Evolutionary conservation across 2,113 vertebrate species (phyloP).

Genomic region (Raja brachyura): DNA sequence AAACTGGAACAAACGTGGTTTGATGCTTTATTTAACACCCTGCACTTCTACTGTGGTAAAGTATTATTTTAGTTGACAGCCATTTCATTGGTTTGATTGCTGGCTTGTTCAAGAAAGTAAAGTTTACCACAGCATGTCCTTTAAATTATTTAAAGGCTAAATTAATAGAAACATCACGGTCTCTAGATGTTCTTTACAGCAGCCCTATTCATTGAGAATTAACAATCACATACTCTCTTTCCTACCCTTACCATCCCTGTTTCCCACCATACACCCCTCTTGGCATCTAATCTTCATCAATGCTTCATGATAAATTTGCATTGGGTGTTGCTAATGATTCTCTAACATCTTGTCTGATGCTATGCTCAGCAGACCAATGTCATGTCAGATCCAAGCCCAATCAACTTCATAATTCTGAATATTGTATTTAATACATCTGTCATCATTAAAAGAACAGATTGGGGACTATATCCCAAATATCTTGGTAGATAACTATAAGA

Average conservation of each 20-base stretch:
- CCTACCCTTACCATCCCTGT: no score
- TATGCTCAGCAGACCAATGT: not conserved
- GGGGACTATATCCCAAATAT: not conserved
- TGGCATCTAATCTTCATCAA: not conserved
- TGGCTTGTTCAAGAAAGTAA: not conserved
- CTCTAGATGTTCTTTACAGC: not conserved
- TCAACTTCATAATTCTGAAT: not conserved
- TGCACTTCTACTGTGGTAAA: not conserved
- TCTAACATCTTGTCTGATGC: not conserved
- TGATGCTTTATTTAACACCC: not conserved
- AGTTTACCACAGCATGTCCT: not conserved
- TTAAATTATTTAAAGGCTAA: not conserved
- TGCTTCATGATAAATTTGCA: not conserved
- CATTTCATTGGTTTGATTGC: not conserved
- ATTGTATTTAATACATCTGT: not conserved
- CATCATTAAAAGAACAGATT: not conserved
- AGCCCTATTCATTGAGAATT: not conserved
- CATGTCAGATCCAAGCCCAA: not conserved
- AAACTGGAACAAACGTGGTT: not conserved
- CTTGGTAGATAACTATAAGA: not conserved
- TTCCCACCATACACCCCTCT: not conserved
- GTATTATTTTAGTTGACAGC: not conserved
- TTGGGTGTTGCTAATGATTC: not conserved
- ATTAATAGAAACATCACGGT: not conserved
- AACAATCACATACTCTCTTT: not conserved